Evolutionary conservation across 2,888 invertebrate species (phyloP).

Genomic region (Theodoxus fluviatilis): DNA sequence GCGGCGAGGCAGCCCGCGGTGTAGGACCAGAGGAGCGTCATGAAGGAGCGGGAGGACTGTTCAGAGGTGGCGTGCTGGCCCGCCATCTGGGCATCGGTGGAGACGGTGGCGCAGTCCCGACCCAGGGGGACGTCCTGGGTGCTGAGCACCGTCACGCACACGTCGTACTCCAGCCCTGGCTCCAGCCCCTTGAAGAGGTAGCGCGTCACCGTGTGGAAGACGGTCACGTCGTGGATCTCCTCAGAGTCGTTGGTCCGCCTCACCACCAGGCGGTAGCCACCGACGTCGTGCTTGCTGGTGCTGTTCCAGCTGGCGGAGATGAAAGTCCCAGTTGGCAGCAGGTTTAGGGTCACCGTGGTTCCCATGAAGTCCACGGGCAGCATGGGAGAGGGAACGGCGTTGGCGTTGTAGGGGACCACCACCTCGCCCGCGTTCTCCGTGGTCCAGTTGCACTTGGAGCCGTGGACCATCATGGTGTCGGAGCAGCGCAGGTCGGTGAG

Average conservation of each 20-base stretch:
- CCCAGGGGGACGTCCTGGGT: constrained; percentile 25
- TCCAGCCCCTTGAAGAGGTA: constrained; percentile 25
- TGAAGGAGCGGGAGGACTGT: too few species aligned
- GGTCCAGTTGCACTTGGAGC: too few species aligned
- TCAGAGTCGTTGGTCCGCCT: constrained; percentile 27
- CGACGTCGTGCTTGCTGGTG: constrained; percentile 23
- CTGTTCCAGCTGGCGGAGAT: constrained; percentile 26
- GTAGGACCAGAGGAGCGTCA: constrained; percentile 31
- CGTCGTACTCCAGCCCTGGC: constrained; percentile 26
- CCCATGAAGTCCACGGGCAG: constrained; percentile 27
- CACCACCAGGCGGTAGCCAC: constrained; percentile 27
- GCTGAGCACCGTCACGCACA: constrained; percentile 29
- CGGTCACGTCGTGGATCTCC: constrained; percentile 27
- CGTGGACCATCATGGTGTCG: too few species aligned
- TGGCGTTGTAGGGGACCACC: constrained; percentile 12
- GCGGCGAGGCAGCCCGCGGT: constrained; percentile 29
- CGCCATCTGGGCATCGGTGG: constrained; percentile 15
- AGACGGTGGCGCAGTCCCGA: constrained; percentile 24
- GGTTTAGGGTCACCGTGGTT: constrained; percentile 20
- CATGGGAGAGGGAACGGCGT: constrained; percentile 23
- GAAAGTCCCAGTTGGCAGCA: constrained; percentile 15
- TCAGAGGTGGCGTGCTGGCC: not conserved
- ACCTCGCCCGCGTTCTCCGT: too few species aligned
- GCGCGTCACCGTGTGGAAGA: constrained; percentile 21
- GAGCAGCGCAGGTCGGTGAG: too few species aligned